Evolutionary conservation across 53 echinoderm and acorn worm species (phyloP), one percentile per base, ranked within the genome.

Genomic region (Zoroaster sp.): DNA sequence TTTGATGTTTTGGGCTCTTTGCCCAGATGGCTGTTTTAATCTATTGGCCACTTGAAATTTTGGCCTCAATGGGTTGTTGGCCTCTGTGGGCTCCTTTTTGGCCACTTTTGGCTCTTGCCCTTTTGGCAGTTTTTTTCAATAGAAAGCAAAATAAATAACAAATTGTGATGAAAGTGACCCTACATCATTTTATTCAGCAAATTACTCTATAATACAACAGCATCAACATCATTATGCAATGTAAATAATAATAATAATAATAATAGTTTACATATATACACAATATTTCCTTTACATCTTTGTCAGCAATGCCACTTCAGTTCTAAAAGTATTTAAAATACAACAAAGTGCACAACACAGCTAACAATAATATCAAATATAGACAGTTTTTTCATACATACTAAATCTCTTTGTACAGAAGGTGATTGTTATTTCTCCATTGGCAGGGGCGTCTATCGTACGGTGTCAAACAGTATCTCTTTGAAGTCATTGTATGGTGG

Each of bases 401-500:
- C 47, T 71, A 71, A 35, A 46, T 35, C 49, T 71, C 71, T 83
- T 44, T 85, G 85, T 85, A 85, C 85, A 85, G 52, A 44, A 70
- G 72, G 18, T 38, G 40, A 40, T 40, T 7, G 35, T 28, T 49
- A 47, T 51, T 37, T 70, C 25, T 6, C 47, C 9, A 20, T 17
- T 1, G 3, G 55, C 36, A 5, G 44, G 35, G 45, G 11, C 3
- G 35, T 71, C 42, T 85, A 85, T 70, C 85, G 85, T 32, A 85
- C 36, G 5, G 71, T 85, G 71, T 85, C 85, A 9, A 85, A 85
- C 45, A 85, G 71, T 36, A 70, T 32, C 28, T 85, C 85, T 47
- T 85, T 85, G 37, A 85, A 85, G 85, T 85, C 85, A 42, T 66
- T 71, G 71, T 85, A 85, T 11, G 85, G 85, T 35, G 85, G 85